A percentile compares a stretch with the other conserved stretches of the same genome.
These are phyloP conservation scores for Trogon melanurus DNA, from an alignment of 2,113 vertebrate genomes.

Conservation along the genomic window DNA sequence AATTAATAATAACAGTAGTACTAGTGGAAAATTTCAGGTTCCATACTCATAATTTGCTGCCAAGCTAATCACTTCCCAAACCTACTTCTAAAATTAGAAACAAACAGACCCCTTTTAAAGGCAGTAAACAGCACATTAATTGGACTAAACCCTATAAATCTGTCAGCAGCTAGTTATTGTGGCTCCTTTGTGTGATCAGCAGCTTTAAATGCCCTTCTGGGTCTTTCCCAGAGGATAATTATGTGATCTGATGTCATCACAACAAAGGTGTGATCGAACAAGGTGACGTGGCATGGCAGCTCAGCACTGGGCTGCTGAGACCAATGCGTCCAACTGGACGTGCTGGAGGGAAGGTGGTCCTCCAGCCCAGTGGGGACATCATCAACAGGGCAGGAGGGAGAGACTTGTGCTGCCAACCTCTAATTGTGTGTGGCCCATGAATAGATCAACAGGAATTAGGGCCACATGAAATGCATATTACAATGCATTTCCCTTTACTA, in stretches of 20 bases:
- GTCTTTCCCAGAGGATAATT: not conserved
- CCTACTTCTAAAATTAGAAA: constrained; percentile 48
- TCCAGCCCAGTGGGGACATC: not conserved
- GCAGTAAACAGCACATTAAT: constrained; percentile 61
- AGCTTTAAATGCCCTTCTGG: not conserved
- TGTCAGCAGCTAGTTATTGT: constrained; percentile 24
- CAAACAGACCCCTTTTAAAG: constrained; percentile 28
- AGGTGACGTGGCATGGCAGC: accelerated
- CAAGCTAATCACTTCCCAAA: constrained; percentile 3
- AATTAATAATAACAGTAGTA: not conserved
- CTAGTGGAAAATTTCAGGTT: constrained; percentile 10
- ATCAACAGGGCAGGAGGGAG: not conserved
- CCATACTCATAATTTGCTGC: not conserved
- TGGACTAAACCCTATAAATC: constrained; percentile 33
- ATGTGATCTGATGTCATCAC: not conserved
- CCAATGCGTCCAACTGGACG: accelerated
- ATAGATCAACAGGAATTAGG: accelerated
- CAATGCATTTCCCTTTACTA: not conserved
- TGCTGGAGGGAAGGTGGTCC: not conserved
- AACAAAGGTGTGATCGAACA: not conserved
- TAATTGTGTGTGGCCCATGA: not conserved
- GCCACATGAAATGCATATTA: accelerated
- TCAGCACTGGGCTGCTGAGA: not conserved
- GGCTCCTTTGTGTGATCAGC: not conserved
- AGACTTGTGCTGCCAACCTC: not conserved